Evolutionary conservation across 2,113 vertebrate genomes (phyloP).

Genomic region (Anguilla rostrata): DNA sequence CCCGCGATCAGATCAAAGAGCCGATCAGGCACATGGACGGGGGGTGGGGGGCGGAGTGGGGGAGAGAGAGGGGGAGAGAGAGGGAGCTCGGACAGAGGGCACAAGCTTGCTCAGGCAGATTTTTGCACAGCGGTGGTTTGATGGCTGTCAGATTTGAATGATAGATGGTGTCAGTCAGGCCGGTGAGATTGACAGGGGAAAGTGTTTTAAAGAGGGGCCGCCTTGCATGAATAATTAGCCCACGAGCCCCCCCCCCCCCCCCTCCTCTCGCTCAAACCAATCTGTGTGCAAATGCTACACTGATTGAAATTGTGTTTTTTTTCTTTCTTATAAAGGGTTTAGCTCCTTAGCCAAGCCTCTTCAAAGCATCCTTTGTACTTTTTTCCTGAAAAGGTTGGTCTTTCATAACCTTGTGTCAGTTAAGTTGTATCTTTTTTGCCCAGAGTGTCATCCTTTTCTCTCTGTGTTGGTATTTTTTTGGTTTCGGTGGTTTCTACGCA

Average conservation of each 20-base stretch:
- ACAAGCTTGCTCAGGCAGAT: neutral
- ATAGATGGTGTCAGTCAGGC: neutral
- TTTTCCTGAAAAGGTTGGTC: conserved; percentile 28
- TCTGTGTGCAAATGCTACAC: conserved; percentile 24
- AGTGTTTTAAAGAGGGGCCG: neutral
- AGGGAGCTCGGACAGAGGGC: neutral
- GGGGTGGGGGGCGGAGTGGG: no score
- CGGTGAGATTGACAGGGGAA: neutral
- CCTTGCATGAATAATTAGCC: conserved; percentile 4
- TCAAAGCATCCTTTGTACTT: conserved; percentile 35
- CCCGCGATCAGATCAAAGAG: neutral
- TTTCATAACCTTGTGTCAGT: conserved; percentile 31
- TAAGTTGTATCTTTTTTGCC: conserved; percentile 25
- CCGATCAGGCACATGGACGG: neutral
- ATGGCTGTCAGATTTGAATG: neutral
- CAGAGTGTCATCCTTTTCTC: neutral
- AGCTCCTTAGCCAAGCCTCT: conserved; percentile 31
- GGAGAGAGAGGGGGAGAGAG: no score
- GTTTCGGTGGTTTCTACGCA: neutral
- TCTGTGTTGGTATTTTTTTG: neutral
- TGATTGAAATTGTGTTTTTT: conserved; percentile 39
- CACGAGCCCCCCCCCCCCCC: neutral
- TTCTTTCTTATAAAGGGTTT: conserved; percentile 8
- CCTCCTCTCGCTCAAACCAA: neutral
- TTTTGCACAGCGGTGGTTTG: neutral